Percentiles rank a stretch among this genome's conserved stretches.
Conservation (phyloP, 2,113 vertebrate species). For the Illadopsis cleaveri region DNA sequence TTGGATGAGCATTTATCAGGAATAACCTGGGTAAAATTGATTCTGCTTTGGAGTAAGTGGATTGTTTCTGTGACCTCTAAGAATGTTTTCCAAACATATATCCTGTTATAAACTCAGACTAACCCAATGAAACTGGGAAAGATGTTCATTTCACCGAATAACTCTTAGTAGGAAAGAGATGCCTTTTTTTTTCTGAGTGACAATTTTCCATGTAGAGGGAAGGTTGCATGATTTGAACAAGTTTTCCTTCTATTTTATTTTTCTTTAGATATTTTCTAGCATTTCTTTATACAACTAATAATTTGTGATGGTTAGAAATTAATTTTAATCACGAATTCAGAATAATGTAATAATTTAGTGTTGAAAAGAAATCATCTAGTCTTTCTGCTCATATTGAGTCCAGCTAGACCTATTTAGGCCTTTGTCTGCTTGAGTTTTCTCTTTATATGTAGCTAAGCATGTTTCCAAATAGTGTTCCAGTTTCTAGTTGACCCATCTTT, state of each 20-base stretch:
- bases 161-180: background rate
- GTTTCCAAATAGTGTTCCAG: background rate
- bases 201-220: background rate
- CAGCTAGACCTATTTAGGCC: background rate
- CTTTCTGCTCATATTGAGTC: background rate
- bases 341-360: background rate
- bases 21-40: background rate
- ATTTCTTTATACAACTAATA: background rate
- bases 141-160: background rate
- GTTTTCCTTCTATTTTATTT: background rate
- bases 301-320: background rate
- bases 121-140: background rate
- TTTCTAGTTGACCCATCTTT: background rate
- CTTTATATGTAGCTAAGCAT: background rate
- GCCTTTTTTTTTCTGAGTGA: background rate
- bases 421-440: background rate
- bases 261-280: background rate
- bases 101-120: background rate
- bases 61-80: constrained; percentile 11
- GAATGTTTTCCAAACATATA: constrained; percentile 9
- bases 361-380: background rate
- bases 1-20: background rate
- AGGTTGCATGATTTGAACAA: background rate
- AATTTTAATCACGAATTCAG: background rate
- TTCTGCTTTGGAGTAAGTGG: constrained; percentile 2